These are phyloP conservation scores for Cerastis rubricosa DNA, from an alignment of 2,888 invertebrate species.

Conservation along the genomic window DNA sequence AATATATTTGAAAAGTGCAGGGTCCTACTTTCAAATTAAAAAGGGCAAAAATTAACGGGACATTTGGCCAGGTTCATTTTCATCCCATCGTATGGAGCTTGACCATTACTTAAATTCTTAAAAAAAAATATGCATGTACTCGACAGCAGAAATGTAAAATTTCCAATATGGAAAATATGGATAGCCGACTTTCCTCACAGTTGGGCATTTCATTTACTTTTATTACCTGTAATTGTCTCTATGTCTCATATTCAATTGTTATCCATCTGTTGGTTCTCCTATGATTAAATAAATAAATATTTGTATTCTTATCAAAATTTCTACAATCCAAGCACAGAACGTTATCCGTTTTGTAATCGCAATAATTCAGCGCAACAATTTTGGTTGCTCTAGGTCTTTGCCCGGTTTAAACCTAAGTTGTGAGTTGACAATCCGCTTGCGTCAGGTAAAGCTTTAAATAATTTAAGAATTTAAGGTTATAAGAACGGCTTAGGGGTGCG, in stretches of 20 bases:
- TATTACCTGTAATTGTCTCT: no score
- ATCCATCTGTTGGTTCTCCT: no score
- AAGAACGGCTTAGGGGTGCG: background rate
- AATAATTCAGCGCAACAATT: slow-evolving; percentile 19
- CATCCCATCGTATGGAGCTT: background rate
- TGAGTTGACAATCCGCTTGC: slow-evolving; percentile 1
- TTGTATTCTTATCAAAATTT: slow-evolving; percentile 3
- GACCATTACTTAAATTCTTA: background rate
- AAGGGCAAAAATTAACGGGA: background rate
- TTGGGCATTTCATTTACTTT: no score
- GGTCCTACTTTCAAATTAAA: background rate
- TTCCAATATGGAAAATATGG: no score
- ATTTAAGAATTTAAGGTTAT: slow-evolving; percentile 4
- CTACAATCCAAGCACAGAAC: slow-evolving; percentile 10
- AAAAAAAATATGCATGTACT: background rate
- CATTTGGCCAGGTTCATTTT: background rate
- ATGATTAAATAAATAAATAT: no score
- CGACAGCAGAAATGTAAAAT: background rate
- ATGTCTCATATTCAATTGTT: no score
- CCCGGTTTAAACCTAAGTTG: slow-evolving; percentile 3
- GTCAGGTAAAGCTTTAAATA: slow-evolving; percentile 1
- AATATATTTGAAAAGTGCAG: no score
- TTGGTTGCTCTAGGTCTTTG: slow-evolving; percentile 19
- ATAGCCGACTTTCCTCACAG: no score
- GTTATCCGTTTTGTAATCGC: slow-evolving; percentile 26